Base-by-base conservation (phyloP, 2,113 vertebrate genomes). In the Mustela nigripes region DNA sequence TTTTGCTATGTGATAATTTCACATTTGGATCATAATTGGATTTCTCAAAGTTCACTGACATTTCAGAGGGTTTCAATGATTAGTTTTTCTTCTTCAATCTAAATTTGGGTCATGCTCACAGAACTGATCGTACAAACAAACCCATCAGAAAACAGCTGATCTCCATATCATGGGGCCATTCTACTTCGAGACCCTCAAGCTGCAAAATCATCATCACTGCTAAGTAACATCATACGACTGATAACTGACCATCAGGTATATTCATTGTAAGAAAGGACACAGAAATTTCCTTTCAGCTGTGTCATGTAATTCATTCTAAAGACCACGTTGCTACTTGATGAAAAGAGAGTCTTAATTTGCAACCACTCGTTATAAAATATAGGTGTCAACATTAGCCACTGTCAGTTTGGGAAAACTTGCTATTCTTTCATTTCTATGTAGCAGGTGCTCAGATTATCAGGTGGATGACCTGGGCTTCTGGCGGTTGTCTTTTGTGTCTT, bases 31-130 rank as follows among this genome's bases (percentile, higher is more conserved):
- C 60, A 82, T 97, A 96, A 96, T 45, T 96, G 88, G n/a, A 88
- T 97, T 94, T 95, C 81, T 92, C 92, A 67, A 90, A 98, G 48
- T 95, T 96, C 89, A 71, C n/a, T 97, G 96, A 96, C 97, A 97
- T 98, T 96, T 97, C 58, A 82, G 84, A 89, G 88, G 48, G 48
- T 73, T 97, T 92, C 80, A 91, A 53, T 95, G 65, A 91, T 97
- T 93, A 93, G 60, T 69, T 63, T 81, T 94, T 85, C 83, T 78
- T 36, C 36, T 92, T 97, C 91, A 36, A 45, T 94, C 94, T 97
- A 94, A 96, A 94, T 97, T 92, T 96, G n/a, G 76, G 19, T 81
- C 19, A 18, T 31, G 65, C 28, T 89, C 42, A 56, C 2, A 71
- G 39, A n/a, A 11, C 31, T 48, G 21, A 19, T 96, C 22, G 8